Evolutionary conservation across 1,140 invertebrate species (phyloP).

Genomic region (Dinoponera quadriceps): DNA sequence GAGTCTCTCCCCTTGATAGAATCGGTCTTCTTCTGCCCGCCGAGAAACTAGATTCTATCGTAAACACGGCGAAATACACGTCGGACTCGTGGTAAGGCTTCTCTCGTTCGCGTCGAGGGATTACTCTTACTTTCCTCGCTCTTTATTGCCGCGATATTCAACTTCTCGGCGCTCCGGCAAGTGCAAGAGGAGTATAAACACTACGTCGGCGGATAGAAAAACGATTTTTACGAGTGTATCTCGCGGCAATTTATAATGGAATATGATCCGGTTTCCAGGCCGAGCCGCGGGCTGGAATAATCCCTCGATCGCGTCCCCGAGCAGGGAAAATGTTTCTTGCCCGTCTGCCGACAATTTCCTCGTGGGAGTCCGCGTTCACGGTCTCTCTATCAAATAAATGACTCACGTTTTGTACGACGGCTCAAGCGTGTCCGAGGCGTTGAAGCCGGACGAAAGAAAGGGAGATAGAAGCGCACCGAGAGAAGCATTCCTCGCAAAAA

Average conservation of each 20-base stretch:
- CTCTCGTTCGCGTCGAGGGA: conserved; percentile 19
- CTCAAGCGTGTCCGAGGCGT: conserved; percentile 44
- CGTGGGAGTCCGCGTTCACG: conserved; percentile 64
- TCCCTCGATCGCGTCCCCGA: conserved; percentile 44
- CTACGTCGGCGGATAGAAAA: conserved; percentile 20
- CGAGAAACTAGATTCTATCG: conserved; percentile 2
- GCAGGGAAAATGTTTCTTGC: conserved; percentile 56
- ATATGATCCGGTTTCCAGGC: neutral
- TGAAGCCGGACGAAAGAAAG: conserved; percentile 47
- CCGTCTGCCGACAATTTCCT: conserved; percentile 48
- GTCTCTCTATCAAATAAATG: conserved; percentile 68
- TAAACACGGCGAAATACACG: conserved; percentile 3
- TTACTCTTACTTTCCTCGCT: conserved; percentile 41
- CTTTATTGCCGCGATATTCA: conserved; percentile 24
- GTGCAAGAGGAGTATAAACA: conserved; percentile 28
- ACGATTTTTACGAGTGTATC: conserved; percentile 12
- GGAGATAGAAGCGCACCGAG: conserved; percentile 33
- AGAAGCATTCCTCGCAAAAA: conserved; percentile 59
- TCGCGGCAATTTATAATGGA: conserved; percentile 22
- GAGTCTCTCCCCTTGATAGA: conserved; percentile 11
- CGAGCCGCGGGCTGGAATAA: conserved; percentile 34
- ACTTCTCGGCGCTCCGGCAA: neutral
- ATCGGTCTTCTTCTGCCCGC: conserved; percentile 11
- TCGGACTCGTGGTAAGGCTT: conserved; percentile 12
- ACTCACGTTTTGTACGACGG: conserved; percentile 63